Evolutionary conservation across 92 coral and sea anemone species (phyloP), one percentile per base, ranked within the genome.

Genomic region (Montipora capitata): DNA sequence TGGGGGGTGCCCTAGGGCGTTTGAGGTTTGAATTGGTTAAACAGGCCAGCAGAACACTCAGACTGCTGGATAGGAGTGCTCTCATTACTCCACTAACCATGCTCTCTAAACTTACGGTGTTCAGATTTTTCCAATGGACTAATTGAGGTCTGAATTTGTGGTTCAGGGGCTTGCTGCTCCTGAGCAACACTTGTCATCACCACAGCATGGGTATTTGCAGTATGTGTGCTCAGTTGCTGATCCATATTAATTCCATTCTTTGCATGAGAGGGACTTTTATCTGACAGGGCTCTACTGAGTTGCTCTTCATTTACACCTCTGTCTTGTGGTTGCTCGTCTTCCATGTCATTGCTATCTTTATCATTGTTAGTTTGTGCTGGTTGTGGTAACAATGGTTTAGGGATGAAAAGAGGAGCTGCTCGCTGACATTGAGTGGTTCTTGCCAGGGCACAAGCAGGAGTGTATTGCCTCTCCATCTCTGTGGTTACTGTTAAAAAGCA

Each of bases 131-230:
- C 83, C 72, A 78, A 4, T 43, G 17, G 18, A 20, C 38, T 52
- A 38, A 5, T n/a, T 81, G 67, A 4, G 12, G 8, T 51, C 58
- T 68, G 77, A 81, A 81, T 64, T 58, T 81, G 77, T 68, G 52
- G 27, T 3, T 72, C 44, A 40, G 13, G 39, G 40, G 2, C 2
- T 35, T 15, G 40, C 20, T 83, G 35, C 43, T 72, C 56, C 2
- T 20, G 45, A 72, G 70, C 68, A 16, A 12, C 20, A 43, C 64
- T 83, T 72, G 68, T 52, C 52, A 11, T 76, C 20, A 12, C 45
- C 35, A 14, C 49, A 38, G 49, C 17, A 57, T 72, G 87, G 13
- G 61, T 45, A 15, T 81, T 65, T 68, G 76, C 27, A 40, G 4
- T 11, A 68, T 10, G 7, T 68, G 65, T 81, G 52, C 56, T 68